Base-by-base conservation (phyloP, 2,797 vertebrate species). In the Ctenosaura bakeri region DNA sequence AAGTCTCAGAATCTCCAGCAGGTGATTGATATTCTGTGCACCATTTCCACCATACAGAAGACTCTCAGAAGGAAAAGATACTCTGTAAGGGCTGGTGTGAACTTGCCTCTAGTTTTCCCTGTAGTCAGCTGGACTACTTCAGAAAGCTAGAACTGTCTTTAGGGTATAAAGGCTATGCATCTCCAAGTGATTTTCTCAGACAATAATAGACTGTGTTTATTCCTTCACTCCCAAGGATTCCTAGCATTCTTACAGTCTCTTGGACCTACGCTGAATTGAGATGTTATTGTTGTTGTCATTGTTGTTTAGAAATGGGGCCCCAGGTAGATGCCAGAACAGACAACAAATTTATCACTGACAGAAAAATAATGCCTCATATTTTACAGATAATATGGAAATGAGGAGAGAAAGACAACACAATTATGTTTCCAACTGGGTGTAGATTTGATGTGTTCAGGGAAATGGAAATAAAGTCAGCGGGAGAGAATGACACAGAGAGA, bases 361-460 rank as follows among this genome's bases (percentile, higher is more conserved):
- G 13, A 74, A 74, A 90, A 86, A 76, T 32, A 86, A 29, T 73
- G 56, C 12, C 74, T 88, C 79, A 89, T 32, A 77, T 32, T 87
- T 87, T 78, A 18, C 83, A 87, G 50, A 85, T 89, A 66, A 86
- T 83, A 86, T 54, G 32, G 76, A 42, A 80, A 80, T 24, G 7
- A 24, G n/a, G 18, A 35, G 59, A 66, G 82, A 78, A 66, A 94
- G 64, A 66, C 84, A 89, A 69, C n/a, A 78, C 38, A 54, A 73
- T 86, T 46, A 83, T 32, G 79, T 89, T 90, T 91, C 77, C 92
- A 56, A 81, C n/a, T 35, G 50, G 46, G 46, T 84, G 76, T 87
- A 90, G 89, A 87, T 71, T 87, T 69, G 81, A 91, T 90, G 83
- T 83, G 71, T 93, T 74, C 81, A 64, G 66, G 54, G 82, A 88